Evolutionary conservation across 1,140 invertebrate species (phyloP).

Genomic region (Brachionus plicatilis): DNA sequence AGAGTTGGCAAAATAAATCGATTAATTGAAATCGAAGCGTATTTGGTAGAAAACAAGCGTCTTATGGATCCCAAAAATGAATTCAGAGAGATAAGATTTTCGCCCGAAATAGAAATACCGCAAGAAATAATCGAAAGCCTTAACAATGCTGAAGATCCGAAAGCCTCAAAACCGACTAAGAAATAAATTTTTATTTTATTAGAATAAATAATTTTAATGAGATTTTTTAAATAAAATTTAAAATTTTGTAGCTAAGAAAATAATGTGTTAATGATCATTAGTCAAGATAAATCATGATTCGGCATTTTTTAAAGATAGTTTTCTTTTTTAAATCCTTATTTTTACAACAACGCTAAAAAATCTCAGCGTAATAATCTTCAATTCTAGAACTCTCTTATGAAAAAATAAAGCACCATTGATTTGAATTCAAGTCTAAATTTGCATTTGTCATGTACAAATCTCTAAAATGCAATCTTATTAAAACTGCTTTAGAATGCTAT

Average conservation of each 20-base stretch:
- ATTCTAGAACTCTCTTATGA: background rate
- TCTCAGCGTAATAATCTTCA: background rate
- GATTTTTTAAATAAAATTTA: background rate
- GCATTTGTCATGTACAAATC: background rate
- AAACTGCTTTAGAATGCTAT: background rate
- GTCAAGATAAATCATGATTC: background rate
- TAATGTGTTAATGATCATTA: background rate
- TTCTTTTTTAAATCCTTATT: background rate
- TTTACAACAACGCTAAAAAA: background rate
- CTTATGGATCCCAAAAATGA: background rate
- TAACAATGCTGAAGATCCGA: background rate
- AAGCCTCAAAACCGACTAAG: background rate
- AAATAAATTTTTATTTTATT: slow-evolving; percentile 9
- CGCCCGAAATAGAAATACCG: background rate
- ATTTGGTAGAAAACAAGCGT: background rate
- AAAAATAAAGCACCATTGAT: background rate
- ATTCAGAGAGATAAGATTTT: background rate
- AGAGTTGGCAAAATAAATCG: slow-evolving; percentile 30
- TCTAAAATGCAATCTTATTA: background rate
- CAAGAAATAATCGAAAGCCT: background rate
- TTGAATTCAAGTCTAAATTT: background rate
- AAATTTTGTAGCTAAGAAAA: background rate
- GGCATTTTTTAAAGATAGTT: background rate
- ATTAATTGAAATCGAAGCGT: slow-evolving; percentile 14
- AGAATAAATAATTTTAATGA: background rate